Evolutionary conservation across 2,113 vertebrate genomes (phyloP), one percentile per base, ranked within the genome.

Genomic region (Hydrolagus affinis): DNA sequence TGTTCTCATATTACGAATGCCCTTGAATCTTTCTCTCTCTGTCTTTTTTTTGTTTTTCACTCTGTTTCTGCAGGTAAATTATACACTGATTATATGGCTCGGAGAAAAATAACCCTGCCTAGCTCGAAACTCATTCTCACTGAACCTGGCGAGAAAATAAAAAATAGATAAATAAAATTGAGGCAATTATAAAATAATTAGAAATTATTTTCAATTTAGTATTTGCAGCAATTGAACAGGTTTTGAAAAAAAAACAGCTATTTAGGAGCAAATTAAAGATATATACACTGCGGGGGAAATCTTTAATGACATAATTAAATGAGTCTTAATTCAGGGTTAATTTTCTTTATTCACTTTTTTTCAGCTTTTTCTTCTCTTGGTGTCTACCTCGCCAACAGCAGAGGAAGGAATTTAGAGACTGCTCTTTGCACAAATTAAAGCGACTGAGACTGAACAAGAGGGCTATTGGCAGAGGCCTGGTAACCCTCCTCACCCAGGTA

Each of bases 401-500:
- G 60, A 17, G 1, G 15, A 32, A 68, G 60, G 66, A 83, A 83
- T 30, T 66, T 64, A 83, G 62, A 83, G 28, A 8, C 0, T 4
- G 57, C 8, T 77, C n/a, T 60, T 25, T 77, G 75, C 62, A 23
- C 59, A 72, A 4, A 3, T 83, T 44, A 44, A 44, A 44, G 44
- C 15, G 66, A 2, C 62, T 1, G 19, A 83, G 66, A 2, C 62
- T 1, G 19, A 83, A 17, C 25, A 32, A 83, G 25, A 30, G 32
- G 11, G n/a, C 25, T 23, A 78, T 78, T 14, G 59, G 76, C 59
- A 78, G 76, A 62, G 11, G 76, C 1, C 9, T 78, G 76, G n/a
- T 6, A 78, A 76, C 92, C 91, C 93, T 89, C 85, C 90, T 90
- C 90, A 85, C 6, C 88, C 89, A 93, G 44, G 44, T 44, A 44